Evolutionary conservation across 2,888 invertebrate genomes (phyloP).

Genomic region (Acronicta leporina): DNA sequence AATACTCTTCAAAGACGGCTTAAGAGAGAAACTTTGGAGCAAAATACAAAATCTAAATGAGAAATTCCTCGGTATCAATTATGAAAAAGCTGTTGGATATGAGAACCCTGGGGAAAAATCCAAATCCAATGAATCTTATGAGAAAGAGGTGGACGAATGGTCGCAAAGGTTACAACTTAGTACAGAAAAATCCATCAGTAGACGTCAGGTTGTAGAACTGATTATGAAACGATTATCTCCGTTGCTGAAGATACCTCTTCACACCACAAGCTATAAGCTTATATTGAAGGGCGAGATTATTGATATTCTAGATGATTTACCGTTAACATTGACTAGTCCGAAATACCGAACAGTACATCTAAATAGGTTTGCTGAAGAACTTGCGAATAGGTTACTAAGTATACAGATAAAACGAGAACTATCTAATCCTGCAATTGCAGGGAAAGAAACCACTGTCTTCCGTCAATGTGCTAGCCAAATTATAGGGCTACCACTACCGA

Average conservation of each 20-base stretch:
- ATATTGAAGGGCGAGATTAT: conserved; percentile 61
- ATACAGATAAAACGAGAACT: conserved; percentile 40
- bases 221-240: conserved; percentile 36
- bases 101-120: neutral
- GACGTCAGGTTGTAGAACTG: conserved; percentile 9
- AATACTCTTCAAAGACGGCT: conserved; percentile 44
- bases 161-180: conserved; percentile 26
- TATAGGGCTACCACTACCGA: conserved; percentile 13
- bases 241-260: conserved; percentile 29
- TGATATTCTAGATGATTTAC: conserved; percentile 55
- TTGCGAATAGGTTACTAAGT: conserved; percentile 52
- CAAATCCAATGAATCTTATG: conserved; percentile 7
- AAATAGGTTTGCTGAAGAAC: conserved; percentile 57
- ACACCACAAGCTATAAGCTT: conserved; percentile 52
- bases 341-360: conserved; percentile 40
- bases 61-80: conserved; percentile 29
- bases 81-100: conserved; percentile 6
- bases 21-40: conserved; percentile 62
- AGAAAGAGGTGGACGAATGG: conserved; percentile 43
- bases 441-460: neutral
- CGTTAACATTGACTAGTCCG: conserved; percentile 20
- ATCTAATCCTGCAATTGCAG: neutral
- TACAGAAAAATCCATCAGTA: conserved; percentile 9
- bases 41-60: conserved; percentile 58
- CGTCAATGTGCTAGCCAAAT: conserved; percentile 12